These are phyloP conservation scores for Xiphorhynchus elegans DNA, from an alignment of 2,113 vertebrate species.

Conservation along the genomic window DNA sequence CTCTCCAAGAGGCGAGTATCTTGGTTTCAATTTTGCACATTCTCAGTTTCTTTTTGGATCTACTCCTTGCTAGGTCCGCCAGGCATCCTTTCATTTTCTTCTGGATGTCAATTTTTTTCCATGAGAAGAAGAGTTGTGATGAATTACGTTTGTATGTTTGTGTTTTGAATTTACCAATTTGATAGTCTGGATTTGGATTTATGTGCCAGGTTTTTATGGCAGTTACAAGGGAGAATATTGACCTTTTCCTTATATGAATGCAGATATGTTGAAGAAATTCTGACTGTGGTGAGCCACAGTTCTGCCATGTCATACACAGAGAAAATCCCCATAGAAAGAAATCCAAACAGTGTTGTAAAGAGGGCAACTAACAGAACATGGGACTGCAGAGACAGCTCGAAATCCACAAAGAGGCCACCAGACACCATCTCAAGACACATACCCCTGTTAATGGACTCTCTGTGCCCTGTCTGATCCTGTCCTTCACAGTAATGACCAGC, in stretches of 20 bases:
- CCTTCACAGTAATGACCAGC: background rate
- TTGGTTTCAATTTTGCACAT: background rate
- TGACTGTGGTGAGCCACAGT: background rate
- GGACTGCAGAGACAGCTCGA: background rate
- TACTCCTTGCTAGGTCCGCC: background rate
- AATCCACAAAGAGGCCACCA: background rate
- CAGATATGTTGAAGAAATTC: background rate
- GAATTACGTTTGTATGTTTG: background rate
- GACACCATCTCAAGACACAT: background rate
- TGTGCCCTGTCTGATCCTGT: background rate
- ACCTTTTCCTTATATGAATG: background rate
- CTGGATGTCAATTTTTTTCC: background rate
- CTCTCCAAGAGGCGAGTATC: background rate
- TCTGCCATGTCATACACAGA: background rate
- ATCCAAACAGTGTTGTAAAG: background rate
- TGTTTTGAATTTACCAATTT: background rate
- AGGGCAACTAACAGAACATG: background rate
- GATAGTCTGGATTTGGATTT: background rate
- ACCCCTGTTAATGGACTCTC: background rate
- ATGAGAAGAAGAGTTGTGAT: background rate
- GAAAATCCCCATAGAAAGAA: background rate
- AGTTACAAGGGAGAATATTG: background rate
- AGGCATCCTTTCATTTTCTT: background rate
- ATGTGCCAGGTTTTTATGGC: background rate
- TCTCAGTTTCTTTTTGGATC: background rate